Base-by-base conservation (phyloP, 2,888 invertebrate species). In the Cheilosia pagana region DNA sequence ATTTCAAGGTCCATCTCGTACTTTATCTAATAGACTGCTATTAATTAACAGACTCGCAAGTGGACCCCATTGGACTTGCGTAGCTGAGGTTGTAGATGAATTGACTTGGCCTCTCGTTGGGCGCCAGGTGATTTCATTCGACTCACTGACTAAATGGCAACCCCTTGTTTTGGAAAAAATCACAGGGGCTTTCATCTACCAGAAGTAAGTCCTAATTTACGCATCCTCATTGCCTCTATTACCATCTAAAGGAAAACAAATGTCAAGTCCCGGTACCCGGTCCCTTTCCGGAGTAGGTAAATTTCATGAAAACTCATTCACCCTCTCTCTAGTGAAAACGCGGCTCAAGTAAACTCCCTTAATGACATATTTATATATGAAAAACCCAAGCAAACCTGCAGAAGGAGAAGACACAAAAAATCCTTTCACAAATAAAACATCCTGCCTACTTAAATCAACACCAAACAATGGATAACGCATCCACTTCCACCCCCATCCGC, bases 311-410 rank as follows among this genome's bases (percentile, higher is more conserved):
- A 63, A 63, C n/a, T 25, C 16, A 14, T 43, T 43, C 16, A 19
- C 8, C 16, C 16, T 8, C 16, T 3, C 10, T 19, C 43, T 16
- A 1, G 16, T 16, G 7, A 1, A 16, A 16, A 2, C 12, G 57
- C 12, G 23, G 21, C 70, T 65, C 39, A 43, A 41, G 55, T 41
- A 81, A 81, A 81, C 75, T 81, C 67, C 81, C 76, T 59, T 76
- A 79, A 85, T 81, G 85, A 79, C 65, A 67, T 81, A 85, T 85
- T 75, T 79, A 85, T 79, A 79, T 79, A 53, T 45, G 75, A 60
- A 79, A 68, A 78, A 75, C 65, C 68, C 63, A 68, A 74, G 68
- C 45, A 62, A 74, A 81, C 19, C 48, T 12, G 41, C 41, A 8
- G n/a, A 12, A 43, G 25, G n/a, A 50, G 28, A 75, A 28, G 28